phyloP scores from a whole-genome alignment of 2,113 vertebrate genomes.

The Pelecanoides urinatrix region DNA sequence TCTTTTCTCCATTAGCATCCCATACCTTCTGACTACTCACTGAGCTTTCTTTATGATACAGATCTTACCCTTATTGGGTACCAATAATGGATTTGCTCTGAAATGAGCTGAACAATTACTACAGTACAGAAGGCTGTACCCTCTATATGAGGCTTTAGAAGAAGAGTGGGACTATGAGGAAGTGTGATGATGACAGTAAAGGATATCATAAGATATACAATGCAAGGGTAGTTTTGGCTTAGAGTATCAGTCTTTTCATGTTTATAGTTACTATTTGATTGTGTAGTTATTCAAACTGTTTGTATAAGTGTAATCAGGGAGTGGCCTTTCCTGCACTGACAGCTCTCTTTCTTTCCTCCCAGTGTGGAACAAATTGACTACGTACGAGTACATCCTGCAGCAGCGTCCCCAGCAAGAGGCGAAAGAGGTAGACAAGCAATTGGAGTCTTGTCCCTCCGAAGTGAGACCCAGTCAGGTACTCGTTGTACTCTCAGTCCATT shows the following conservation, averaged over 20 bases:
- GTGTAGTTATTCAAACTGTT: neutral
- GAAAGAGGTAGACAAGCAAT: slow-evolving; percentile 68
- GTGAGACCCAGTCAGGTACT: slow-evolving; percentile 76
- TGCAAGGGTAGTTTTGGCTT: neutral
- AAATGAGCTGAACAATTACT: neutral
- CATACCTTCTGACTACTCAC: neutral
- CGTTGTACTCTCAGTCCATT: neutral
- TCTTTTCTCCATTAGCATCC: neutral
- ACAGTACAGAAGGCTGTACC: neutral
- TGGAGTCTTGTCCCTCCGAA: slow-evolving; percentile 63
- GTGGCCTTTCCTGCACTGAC: slow-evolving; percentile 14
- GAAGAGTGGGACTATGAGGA: neutral
- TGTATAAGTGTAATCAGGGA: neutral
- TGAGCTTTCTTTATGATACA: neutral
- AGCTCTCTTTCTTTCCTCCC: slow-evolving; percentile 2
- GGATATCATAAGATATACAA: neutral
- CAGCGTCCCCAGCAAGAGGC: slow-evolving; percentile 85
- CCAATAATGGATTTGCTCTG: neutral
- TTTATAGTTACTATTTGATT: neutral
- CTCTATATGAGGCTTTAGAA: neutral
- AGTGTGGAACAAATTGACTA: slow-evolving; percentile 97
- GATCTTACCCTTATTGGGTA: neutral
- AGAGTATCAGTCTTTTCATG: neutral
- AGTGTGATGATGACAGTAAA: neutral
- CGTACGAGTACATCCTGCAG: slow-evolving; percentile 92